A percentile compares a stretch with the other conserved stretches of the same genome.
These are phyloP conservation scores for Pachyuromys duprasi DNA, from an alignment of 2,797 vertebrate species.

Conservation along the genomic window DNA sequence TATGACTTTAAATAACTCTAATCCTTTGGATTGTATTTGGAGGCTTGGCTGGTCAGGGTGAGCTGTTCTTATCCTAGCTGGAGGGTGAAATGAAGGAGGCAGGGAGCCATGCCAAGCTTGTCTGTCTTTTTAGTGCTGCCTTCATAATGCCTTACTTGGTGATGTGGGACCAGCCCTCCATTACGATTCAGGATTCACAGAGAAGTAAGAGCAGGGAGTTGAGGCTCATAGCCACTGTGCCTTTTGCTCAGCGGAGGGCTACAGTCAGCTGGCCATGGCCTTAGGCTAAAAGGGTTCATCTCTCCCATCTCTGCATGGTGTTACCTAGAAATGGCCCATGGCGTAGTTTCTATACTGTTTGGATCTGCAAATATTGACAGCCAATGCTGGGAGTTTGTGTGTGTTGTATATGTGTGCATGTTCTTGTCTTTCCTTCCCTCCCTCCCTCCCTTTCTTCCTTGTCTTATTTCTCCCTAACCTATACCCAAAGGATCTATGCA, in stretches of 20 bases:
- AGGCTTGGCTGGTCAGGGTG: neutral
- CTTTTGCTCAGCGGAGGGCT: neutral
- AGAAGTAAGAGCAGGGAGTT: neutral
- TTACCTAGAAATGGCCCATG: constrained; percentile 15
- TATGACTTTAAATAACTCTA: constrained; percentile 5
- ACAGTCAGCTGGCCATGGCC: neutral
- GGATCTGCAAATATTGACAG: constrained; percentile 7
- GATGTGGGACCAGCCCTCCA: neutral
- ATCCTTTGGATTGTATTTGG: neutral
- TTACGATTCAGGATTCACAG: neutral
- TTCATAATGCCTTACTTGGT: neutral
- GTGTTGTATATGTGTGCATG: too few species aligned
- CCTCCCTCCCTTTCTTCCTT: neutral
- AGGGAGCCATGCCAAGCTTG: neutral
- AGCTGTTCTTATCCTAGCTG: neutral
- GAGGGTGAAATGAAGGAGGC: neutral
- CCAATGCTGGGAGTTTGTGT: neutral
- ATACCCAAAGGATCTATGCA: neutral
- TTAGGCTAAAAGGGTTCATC: neutral
- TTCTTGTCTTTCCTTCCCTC: neutral
- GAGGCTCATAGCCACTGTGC: neutral
- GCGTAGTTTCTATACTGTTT: neutral
- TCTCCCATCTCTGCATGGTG: neutral
- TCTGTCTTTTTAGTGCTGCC: constrained; percentile 11
- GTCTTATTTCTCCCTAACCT: neutral